Percentiles rank a stretch among this genome's conserved stretches.
Evolutionary conservation across 2,797 vertebrate genomes (phyloP).

Genomic region (Myotis myotis): DNA sequence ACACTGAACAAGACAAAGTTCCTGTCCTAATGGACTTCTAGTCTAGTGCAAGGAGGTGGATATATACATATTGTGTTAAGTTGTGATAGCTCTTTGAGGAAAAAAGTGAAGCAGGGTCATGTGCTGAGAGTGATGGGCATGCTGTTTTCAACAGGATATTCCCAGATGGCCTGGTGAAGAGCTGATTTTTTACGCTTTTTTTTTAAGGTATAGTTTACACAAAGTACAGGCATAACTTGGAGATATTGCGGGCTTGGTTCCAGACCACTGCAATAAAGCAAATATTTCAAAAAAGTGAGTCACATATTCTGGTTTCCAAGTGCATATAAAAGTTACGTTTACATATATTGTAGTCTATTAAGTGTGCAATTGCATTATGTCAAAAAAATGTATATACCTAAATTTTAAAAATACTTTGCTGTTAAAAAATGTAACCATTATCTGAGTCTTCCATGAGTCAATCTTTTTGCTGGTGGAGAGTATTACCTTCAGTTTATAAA

Average conservation of each 20-base stretch:
- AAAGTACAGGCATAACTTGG: background rate
- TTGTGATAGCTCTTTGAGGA: background rate
- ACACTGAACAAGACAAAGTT: background rate
- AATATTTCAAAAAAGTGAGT: background rate
- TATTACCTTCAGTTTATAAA: background rate
- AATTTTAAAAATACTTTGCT: background rate
- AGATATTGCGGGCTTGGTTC: background rate
- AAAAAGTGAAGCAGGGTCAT: background rate
- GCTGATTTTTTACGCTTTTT: background rate
- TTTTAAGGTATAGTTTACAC: background rate
- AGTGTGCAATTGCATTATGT: background rate
- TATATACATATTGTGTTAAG: background rate
- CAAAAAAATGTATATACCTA: background rate
- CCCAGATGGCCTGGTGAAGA: background rate
- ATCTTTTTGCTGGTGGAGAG: background rate
- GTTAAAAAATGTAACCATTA: background rate
- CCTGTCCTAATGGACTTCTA: background rate
- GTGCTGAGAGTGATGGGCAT: background rate
- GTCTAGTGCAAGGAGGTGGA: background rate
- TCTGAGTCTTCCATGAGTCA: background rate
- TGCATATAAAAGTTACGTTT: background rate
- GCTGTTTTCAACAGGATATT: no score
- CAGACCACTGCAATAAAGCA: background rate
- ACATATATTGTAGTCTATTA: background rate
- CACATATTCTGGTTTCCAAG: background rate